phyloP scores from a whole-genome alignment of 2,113 vertebrate species.

The Nothocercus nigrocapillus region DNA sequence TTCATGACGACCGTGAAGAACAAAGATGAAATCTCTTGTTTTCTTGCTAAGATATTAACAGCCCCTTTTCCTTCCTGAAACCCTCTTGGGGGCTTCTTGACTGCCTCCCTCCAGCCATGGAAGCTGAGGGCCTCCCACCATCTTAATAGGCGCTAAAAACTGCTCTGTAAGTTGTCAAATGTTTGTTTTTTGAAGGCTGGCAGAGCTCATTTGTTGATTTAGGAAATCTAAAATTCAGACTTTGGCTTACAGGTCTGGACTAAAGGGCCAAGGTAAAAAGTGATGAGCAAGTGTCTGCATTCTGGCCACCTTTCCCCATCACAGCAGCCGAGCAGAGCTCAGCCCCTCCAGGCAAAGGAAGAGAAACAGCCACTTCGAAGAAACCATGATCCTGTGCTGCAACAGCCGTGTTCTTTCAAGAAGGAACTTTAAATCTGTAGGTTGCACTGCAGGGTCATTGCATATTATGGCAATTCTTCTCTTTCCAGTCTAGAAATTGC shows the following conservation, averaged over 20 bases:
- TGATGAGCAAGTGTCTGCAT: not conserved
- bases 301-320: not conserved
- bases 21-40: not conserved
- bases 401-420: not conserved
- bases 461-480: not conserved
- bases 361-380: not conserved
- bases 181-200: not conserved
- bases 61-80: not conserved
- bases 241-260: not conserved
- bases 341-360: not conserved
- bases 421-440: not conserved
- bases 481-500: not conserved
- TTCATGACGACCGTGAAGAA: not conserved
- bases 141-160: not conserved
- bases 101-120: not conserved
- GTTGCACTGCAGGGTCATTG: not conserved
- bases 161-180: not conserved
- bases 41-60: not conserved
- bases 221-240: not conserved
- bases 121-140: not conserved
- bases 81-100: not conserved
- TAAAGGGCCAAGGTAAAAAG: not conserved
- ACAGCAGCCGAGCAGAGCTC: rapidly evolving
- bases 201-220: not conserved
- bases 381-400: not conserved